Conservation (phyloP, 2,113 vertebrate genomes). For the Labeo rohita region DNA sequence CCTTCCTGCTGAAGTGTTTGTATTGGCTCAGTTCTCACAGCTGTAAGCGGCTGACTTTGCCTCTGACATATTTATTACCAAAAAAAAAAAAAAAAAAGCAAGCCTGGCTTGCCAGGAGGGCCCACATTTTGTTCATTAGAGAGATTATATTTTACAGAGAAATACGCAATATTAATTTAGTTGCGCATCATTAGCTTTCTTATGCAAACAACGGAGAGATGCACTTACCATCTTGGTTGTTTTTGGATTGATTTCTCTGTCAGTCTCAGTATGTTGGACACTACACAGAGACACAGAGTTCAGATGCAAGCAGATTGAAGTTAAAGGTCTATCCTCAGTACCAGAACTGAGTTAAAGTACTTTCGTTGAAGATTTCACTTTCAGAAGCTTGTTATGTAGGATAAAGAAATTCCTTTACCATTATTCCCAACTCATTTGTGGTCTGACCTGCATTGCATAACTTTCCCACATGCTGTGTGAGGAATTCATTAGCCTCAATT, state of each 20-base stretch:
- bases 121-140: conserved; percentile 58
- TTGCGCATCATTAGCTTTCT: conserved; percentile 51
- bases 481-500: conserved; percentile 59
- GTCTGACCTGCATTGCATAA: conserved; percentile 39
- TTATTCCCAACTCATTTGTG: conserved; percentile 35
- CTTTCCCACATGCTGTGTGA: conserved; percentile 59
- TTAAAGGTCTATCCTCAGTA: not conserved
- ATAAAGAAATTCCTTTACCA: conserved; percentile 7
- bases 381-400: not conserved
- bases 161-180: conserved; percentile 59
- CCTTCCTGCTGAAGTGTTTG: conserved; percentile 53
- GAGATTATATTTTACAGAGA: conserved; percentile 54
- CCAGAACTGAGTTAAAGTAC: not conserved
- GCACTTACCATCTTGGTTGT: conserved; percentile 13
- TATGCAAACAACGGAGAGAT: conserved; percentile 37
- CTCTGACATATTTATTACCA: conserved; percentile 52
- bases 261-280: not conserved
- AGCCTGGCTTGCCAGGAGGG: conserved; percentile 51
- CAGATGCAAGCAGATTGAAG: conserved; percentile 14
- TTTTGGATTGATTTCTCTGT: not conserved
- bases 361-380: conserved; percentile 8
- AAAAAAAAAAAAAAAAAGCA: conserved; percentile 5
- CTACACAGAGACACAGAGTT: not conserved
- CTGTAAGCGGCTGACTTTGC: conserved; percentile 45
- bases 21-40: conserved; percentile 43